Base-by-base conservation (phyloP, 2,888 invertebrate genomes). In the Lottia scabra region DNA sequence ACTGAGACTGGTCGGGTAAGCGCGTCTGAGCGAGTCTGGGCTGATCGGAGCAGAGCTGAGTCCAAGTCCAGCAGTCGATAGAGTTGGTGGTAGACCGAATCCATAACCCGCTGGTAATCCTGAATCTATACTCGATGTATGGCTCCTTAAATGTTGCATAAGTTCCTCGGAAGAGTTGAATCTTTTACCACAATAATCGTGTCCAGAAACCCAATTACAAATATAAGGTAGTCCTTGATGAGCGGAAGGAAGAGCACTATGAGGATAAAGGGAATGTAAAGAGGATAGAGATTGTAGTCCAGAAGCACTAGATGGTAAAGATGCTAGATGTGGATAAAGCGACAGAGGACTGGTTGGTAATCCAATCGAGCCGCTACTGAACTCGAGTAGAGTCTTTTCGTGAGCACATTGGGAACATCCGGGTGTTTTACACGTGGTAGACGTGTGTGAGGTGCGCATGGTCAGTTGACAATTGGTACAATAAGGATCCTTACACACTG, bases 391-490 rank as follows among this genome's bases (percentile, higher is more conserved):
- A 74, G 83, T 82, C 81, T 88, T 88, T 78, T 96, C 97, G 89
- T 97, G 97, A 90, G 96, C 97, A 90, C 98, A 98, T 90, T 97
- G 97, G 68, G 96, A 94, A 91, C 98, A 98, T 43, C 97, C 97
- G 80, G 96, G 95, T 67, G 97, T 96, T 88, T 97, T 97, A n/a
- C 94, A 93, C 70, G 93, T 92, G 77, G 93, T 93, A 70, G 84
- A 84, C 12, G 89, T 84, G 77, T 90, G 90, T 30, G 90, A 87
- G 76, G 87, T 88, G 89, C 96, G 96, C 86, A 95, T 93, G 80
- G 95, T 96, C 89, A 96, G 94, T 84, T 96, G 97, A 89, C 97
- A 98, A 77, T 96, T 96, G 15, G 95, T 95, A 90, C 98, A 98
- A 86, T 96, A 97, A 23, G 98, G 97, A 90, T 98, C 98, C 88